These are phyloP conservation scores for Callosobruchus maculatus DNA, from an alignment of 2,888 invertebrate species.

Conservation along the genomic window DNA sequence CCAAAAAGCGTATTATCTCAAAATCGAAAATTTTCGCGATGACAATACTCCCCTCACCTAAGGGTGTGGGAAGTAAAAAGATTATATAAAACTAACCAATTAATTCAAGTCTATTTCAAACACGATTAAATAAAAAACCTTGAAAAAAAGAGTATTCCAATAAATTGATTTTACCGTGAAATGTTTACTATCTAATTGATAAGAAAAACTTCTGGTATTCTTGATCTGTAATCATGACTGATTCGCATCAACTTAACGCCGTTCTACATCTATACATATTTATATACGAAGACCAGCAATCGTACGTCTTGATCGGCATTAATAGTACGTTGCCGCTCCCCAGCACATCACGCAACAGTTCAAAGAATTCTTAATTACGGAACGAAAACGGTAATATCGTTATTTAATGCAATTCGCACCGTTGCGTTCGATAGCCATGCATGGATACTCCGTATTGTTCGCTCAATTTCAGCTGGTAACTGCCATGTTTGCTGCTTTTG, in stretches of 20 bases:
- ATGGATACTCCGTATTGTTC: background rate
- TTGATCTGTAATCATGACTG: background rate
- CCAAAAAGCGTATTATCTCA: no score
- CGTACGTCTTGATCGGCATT: background rate
- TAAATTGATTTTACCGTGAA: no score
- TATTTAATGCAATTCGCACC: background rate
- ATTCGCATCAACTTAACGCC: background rate
- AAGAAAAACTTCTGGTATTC: background rate
- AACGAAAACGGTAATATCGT: background rate
- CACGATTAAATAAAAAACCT: no score
- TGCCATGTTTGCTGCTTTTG: background rate
- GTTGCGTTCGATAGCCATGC: background rate
- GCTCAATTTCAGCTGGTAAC: background rate
- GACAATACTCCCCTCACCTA: no score
- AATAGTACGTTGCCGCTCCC: background rate
- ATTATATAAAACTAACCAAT: no score
- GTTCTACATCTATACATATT: background rate
- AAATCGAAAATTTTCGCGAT: no score
- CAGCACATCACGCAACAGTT: background rate
- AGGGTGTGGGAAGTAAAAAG: no score
- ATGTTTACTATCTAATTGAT: no score
- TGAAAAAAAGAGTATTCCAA: no score
- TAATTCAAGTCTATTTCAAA: no score
- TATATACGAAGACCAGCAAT: background rate
- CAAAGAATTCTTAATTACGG: background rate